Evolutionary conservation across 2,113 vertebrate species (phyloP), one percentile per base, ranked within the genome.

Genomic region (Prionailurus bengalensis): DNA sequence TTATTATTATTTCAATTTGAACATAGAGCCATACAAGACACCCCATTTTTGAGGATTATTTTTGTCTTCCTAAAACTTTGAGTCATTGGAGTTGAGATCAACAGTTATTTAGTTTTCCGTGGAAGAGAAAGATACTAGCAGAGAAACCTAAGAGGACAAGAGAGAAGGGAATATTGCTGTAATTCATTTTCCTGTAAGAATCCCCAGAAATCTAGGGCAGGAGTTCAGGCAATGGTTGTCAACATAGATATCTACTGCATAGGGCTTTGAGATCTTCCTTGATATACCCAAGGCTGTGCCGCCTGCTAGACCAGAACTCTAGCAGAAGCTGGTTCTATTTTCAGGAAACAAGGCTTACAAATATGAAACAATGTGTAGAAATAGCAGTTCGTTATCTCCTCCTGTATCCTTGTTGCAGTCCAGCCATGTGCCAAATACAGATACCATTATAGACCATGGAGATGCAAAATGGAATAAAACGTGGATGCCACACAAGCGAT

Each of bases 301-400:
- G 61, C 11, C 80, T 90, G 5, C 21, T 39, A 48, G 11, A 55
- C 88, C 31, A 94, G 73, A 82, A 82, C 48, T 71, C n/a, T n/a
- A 82, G 66, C 39, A 89, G 51, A 89, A 89, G 15, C 63, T 86
- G 25, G 16, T 76, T 88, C 33, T 87, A 8, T 23, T 76, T 68
- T 61, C 51, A 91, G n/a, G 16, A 94, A 82, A 71, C n/a, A 86
- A 92, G 74, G 79, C 23, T 31, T 19, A 31, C 11, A 86, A 86
- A 79, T 80, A 68, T 48, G n/a, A 95, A 94, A 89, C 63, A 87
- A 48, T 83, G 36, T 74, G 5, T 94, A 87, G 92, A 91, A 78
- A 17, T 84, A 70, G 39, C 66, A 76, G 55, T 90, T 92, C 14
- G 15, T 65, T 79, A 53, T 91, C 33, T 65, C 7, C 29, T 79